These are phyloP conservation scores for Alloplasta piceator DNA, from an alignment of 2,888 invertebrate genomes.

Conservation along the genomic window DNA sequence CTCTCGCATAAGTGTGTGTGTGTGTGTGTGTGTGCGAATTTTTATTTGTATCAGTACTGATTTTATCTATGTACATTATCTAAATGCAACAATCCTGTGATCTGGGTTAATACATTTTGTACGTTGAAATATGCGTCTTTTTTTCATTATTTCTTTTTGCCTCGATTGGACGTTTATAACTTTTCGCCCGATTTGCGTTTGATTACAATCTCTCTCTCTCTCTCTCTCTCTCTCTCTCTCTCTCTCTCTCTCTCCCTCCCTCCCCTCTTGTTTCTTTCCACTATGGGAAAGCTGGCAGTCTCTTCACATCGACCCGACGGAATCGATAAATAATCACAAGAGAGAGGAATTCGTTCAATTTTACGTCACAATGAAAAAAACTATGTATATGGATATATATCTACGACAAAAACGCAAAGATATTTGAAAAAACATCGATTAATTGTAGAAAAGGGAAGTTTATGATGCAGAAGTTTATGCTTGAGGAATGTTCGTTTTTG, in stretches of 20 bases:
- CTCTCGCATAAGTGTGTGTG: slow-evolving; percentile 53
- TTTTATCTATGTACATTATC: slow-evolving; percentile 69
- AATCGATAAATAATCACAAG: slow-evolving; percentile 9
- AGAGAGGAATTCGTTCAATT: slow-evolving; percentile 1
- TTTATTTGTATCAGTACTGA: slow-evolving; percentile 47
- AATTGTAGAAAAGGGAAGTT: slow-evolving; percentile 21
- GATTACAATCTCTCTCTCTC: slow-evolving; percentile 26
- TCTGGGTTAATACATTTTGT: slow-evolving; percentile 56
- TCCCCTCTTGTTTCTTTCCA: not conserved
- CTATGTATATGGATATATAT: not conserved
- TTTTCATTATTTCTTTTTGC: slow-evolving; percentile 64
- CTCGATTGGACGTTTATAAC: slow-evolving; percentile 49
- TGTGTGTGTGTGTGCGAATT: slow-evolving; percentile 61
- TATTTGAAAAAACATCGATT: slow-evolving; percentile 8
- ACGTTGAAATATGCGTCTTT: slow-evolving; percentile 66
- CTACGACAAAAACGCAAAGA: slow-evolving; percentile 9
- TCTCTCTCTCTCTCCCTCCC: slow-evolving; percentile 12
- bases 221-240: too few relatives aligned
- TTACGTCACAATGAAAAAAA: slow-evolving; percentile 15
- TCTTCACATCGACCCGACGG: slow-evolving; percentile 10
- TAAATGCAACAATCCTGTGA: slow-evolving; percentile 61
- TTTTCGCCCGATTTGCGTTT: slow-evolving; percentile 33
- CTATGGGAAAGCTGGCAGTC: slow-evolving; percentile 52
- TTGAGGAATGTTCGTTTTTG: slow-evolving; percentile 41
- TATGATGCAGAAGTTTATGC: slow-evolving; percentile 32